A percentile compares a stretch with the other conserved stretches of the same genome.
Conservation (phyloP, 2,888 invertebrate genomes). For the Conus canariensis region DNA sequence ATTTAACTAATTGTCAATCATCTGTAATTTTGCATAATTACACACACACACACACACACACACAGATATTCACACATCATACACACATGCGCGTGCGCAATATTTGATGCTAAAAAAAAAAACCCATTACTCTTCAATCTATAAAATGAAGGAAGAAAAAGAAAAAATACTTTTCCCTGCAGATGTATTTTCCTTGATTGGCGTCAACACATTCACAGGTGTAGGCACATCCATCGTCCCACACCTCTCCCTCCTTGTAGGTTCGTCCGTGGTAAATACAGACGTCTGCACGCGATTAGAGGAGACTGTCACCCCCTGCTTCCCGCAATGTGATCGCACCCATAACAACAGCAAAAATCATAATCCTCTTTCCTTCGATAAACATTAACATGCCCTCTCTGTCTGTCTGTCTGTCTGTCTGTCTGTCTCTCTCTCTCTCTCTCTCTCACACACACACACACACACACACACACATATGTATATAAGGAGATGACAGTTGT, state of each 20-base stretch:
- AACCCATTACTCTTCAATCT: background rate
- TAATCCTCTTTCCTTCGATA: no score
- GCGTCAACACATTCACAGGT: constrained; percentile 54
- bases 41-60: background rate
- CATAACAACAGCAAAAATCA: no score
- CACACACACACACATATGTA: no score
- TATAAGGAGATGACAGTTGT: no score
- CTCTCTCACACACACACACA: no score
- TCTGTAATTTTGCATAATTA: background rate
- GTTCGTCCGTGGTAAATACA: constrained; percentile 63
- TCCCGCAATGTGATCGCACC: no score
- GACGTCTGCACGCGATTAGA: constrained; percentile 48
- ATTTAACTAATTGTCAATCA: no score
- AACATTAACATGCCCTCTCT: background rate
- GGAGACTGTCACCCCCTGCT: no score
- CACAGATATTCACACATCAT: background rate
- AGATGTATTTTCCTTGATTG: constrained; percentile 34
- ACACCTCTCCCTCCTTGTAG: constrained; percentile 63
- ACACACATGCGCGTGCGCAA: no score
- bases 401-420: no score
- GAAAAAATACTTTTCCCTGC: constrained; percentile 37
- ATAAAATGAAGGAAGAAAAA: background rate
- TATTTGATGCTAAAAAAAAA: background rate
- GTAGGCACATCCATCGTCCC: constrained; percentile 58
- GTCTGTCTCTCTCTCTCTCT: no score